phyloP scores from a whole-genome alignment of 2,888 invertebrate species.

The Tubulanus polymorphus region DNA sequence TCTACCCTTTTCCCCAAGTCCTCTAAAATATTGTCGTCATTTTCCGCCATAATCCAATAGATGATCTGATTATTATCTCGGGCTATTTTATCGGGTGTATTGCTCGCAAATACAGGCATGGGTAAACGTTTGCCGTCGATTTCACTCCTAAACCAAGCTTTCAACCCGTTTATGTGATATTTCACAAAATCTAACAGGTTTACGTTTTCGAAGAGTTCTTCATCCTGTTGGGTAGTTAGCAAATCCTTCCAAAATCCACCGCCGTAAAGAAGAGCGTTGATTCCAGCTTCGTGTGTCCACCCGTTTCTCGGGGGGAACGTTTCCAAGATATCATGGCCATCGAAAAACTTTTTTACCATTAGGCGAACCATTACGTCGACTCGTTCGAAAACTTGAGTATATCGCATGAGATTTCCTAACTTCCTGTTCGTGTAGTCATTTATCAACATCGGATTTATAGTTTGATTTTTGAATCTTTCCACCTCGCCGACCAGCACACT shows the following conservation, averaged over 20 bases:
- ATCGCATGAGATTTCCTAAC: background rate
- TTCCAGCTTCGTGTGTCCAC: background rate
- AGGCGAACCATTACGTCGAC: conserved; percentile 1
- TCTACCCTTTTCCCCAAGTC: background rate
- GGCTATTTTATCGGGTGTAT: background rate
- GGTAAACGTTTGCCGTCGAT: background rate
- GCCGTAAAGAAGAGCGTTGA: background rate
- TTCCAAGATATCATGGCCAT: background rate
- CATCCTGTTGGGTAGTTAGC: background rate
- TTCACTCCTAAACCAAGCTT: background rate
- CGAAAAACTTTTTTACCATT: conserved; percentile 2
- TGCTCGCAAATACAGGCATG: background rate
- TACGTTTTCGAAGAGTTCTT: background rate
- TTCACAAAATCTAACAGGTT: background rate
- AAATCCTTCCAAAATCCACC: conserved; percentile 1
- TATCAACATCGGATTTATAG: background rate
- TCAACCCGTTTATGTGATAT: background rate
- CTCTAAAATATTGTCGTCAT: background rate
- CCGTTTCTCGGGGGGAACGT: background rate
- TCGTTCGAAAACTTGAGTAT: conserved; percentile 1
- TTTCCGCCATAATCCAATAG: background rate
- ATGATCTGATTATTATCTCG: background rate
- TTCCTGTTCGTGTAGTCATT: background rate
- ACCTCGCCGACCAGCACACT: background rate
- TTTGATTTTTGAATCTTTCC: background rate